phyloP scores from a whole-genome alignment of 2,888 invertebrate species.

The Campopleginae sp. region DNA sequence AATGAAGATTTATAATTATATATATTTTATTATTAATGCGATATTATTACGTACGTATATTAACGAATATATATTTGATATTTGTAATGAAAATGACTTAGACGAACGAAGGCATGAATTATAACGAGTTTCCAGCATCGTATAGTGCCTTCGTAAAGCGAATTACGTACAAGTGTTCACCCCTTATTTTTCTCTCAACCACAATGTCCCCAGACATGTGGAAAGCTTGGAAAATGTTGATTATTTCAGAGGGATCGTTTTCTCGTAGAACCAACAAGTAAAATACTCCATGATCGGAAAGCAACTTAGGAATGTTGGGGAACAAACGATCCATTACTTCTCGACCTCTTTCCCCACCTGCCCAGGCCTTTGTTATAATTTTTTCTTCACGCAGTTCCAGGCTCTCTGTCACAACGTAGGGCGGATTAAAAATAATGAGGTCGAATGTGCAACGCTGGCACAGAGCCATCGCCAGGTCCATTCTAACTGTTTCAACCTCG shows the following conservation, averaged over 20 bases:
- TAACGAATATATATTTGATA: conserved; percentile 29
- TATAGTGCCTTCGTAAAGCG: conserved; percentile 85
- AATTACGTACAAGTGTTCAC: conserved; percentile 94
- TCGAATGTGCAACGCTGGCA: conserved; percentile 88
- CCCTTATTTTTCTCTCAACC: conserved; percentile 91
- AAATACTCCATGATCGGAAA: conserved; percentile 91
- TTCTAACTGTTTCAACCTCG: conserved; percentile 87
- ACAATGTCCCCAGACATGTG: conserved; percentile 88
- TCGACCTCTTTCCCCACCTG: conserved; percentile 91
- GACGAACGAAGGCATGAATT: conserved; percentile 31
- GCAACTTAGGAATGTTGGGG: conserved; percentile 87
- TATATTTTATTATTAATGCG: conserved; percentile 42
- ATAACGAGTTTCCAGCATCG: conserved; percentile 15
- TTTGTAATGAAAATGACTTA: conserved; percentile 56
- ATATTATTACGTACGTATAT: conserved; percentile 37
- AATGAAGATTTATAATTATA: neutral
- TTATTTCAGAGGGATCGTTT: conserved; percentile 92
- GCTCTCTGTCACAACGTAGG: conserved; percentile 96
- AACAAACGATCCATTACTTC: conserved; percentile 92
- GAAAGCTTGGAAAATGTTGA: conserved; percentile 85
- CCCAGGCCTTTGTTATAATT: conserved; percentile 89
- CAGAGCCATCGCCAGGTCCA: conserved; percentile 88
- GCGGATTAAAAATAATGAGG: conserved; percentile 97
- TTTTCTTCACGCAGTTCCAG: conserved; percentile 87
- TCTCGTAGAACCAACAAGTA: conserved; percentile 95